Evolutionary conservation across 2,113 vertebrate species (phyloP), one percentile per base, ranked within the genome.

Genomic region (Plestiodon gilberti): DNA sequence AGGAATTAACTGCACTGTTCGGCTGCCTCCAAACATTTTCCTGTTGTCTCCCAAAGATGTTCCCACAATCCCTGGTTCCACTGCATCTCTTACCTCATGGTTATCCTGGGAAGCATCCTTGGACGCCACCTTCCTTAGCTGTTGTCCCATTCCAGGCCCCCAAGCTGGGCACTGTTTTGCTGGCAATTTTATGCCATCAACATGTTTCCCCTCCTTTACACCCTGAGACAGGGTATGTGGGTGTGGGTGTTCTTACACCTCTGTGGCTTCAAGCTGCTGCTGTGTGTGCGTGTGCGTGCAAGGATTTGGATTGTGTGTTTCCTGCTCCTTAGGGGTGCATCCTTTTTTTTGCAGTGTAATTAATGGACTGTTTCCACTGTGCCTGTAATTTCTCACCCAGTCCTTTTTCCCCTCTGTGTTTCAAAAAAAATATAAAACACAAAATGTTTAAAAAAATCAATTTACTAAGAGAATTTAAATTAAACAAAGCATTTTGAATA

Each of bases 401-500:
- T 78, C 38, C 22, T 40, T 38, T 67, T 75, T 17, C 48, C 40
- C 25, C 28, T 74, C 73, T 59, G 40, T 87, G n/a, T 84, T 81
- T 43, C 43, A 84, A 64, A 25, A 80, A 48, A 75, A 2, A 43
- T 38, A 40, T 15, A 61, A 40, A 22, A 82, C 78, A 57, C 35
- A 87, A 87, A 87, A 59, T 48, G 33, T 69, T 52, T 35, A 76
- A 75, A 83, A 84, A 90, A 85, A 88, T 52, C 61, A 85, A 85
- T 90, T 84, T 94, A 94, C 87, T 85, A 91, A 93, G 73, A 93
- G 64, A 83, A 90, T 93, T 92, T 93, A 94, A 94, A 93, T 93
- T 92, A 95, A 95, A 93, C 61, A 89, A 75, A 87, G 61, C 75
- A 88, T 94, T 95, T 95, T 93, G 85, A 92, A 89, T 92, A 93